Evolutionary conservation across 2,797 vertebrate genomes (phyloP).

Genomic region (Urophycis tenuis): DNA sequence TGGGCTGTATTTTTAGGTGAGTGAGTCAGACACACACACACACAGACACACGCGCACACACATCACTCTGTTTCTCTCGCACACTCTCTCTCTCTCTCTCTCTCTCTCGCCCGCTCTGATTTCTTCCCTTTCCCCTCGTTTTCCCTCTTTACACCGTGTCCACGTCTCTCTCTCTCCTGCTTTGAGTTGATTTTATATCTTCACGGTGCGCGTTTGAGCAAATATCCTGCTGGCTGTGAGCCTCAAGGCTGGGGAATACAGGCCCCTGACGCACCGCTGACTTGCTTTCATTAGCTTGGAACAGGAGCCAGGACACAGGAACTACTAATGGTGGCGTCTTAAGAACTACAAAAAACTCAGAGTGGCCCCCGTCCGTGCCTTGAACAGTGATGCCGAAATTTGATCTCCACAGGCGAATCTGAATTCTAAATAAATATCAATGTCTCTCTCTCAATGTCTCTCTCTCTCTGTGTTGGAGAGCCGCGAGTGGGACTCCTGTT

Average conservation of each 20-base stretch:
- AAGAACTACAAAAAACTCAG: neutral
- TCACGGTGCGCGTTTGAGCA: neutral
- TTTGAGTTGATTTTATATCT: neutral
- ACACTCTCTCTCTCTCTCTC: conserved; percentile 11
- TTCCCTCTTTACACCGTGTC: neutral
- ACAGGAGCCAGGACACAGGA: neutral
- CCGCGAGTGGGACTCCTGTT: neutral
- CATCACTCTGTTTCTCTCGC: conserved; percentile 5
- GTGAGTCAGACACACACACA: conserved; percentile 51
- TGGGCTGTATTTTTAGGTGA: conserved; percentile 52
- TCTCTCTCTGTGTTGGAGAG: neutral
- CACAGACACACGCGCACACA: conserved; percentile 23
- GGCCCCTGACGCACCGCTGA: too few relatives aligned
- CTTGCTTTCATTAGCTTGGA: neutral
- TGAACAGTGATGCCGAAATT: too few relatives aligned
- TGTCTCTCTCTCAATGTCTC: neutral
- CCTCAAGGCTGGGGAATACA: neutral
- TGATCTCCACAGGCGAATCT: neutral
- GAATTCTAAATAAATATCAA: neutral
- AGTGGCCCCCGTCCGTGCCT: too few relatives aligned
- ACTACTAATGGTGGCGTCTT: neutral
- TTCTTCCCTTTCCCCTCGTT: conserved; percentile 14
- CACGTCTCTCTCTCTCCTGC: neutral
- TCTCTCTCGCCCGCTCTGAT: conserved; percentile 14
- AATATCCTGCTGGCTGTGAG: neutral